These are phyloP conservation scores for Lepeophtheirus salmonis DNA, from an alignment of 1,140 invertebrate species.

Conservation along the genomic window DNA sequence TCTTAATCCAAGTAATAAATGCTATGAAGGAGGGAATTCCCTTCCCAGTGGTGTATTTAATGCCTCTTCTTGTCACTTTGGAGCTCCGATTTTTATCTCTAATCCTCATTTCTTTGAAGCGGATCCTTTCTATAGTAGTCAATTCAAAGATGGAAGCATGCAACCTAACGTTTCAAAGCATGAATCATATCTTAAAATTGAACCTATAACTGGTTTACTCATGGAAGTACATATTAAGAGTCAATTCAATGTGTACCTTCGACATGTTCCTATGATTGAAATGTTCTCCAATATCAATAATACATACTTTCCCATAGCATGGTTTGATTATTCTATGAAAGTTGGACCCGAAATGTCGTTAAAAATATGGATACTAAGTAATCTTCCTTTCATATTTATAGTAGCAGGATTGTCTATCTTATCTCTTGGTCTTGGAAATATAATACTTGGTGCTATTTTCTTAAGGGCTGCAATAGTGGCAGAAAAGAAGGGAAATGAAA, in stretches of 20 bases:
- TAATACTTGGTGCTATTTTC: constrained; percentile 2
- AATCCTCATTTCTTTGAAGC: background rate
- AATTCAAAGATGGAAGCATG: background rate
- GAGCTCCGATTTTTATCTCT: background rate
- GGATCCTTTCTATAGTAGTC: background rate
- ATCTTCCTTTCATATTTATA: background rate
- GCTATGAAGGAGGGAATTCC: background rate
- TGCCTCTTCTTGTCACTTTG: background rate
- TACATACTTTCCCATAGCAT: background rate
- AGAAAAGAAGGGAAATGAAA: constrained; percentile 5
- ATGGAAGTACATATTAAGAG: background rate
- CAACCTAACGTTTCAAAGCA: background rate
- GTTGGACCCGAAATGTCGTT: background rate
- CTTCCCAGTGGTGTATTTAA: background rate
- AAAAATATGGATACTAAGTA: background rate
- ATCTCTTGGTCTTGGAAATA: background rate
- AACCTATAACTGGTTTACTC: background rate
- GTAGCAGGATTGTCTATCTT: background rate
- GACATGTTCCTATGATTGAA: background rate
- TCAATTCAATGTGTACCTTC: background rate
- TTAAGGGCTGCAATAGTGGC: background rate
- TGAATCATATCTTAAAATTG: background rate
- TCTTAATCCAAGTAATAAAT: background rate
- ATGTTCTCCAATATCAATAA: background rate
- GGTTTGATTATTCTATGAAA: background rate